These are phyloP conservation scores for Prunella strophiata DNA, from an alignment of 2,797 vertebrate genomes.

Conservation along the genomic window DNA sequence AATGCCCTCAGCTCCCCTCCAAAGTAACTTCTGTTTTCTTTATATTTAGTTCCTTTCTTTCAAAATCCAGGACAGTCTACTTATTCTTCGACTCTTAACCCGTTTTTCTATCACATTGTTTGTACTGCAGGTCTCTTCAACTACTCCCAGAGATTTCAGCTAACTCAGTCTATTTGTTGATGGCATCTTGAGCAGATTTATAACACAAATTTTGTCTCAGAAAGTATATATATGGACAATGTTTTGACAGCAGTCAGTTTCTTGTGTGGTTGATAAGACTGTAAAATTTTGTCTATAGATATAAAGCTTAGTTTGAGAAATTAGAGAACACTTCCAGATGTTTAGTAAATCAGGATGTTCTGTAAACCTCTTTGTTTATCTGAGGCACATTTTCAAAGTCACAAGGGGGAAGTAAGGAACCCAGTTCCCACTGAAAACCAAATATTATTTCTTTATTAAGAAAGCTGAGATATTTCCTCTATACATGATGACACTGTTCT, in stretches of 20 bases:
- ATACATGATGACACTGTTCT: not conserved
- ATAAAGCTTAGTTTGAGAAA: constrained; percentile 5
- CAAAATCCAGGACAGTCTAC: not conserved
- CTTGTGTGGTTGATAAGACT: not conserved
- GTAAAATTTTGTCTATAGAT: constrained; percentile 4
- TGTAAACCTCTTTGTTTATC: not conserved
- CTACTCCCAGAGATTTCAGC: not conserved
- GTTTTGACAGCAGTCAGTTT: constrained; percentile 32
- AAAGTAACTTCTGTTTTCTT: not conserved
- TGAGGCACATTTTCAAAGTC: constrained; percentile 1
- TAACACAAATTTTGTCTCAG: not conserved
- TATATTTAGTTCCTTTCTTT: not conserved
- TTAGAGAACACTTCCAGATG: not conserved
- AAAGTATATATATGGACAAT: not conserved
- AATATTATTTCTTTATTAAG: not conserved
- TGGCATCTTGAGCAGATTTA: not conserved
- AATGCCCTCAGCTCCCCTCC: not conserved
- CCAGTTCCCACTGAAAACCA: not conserved
- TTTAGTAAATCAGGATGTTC: not conserved
- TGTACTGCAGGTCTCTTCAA: not conserved
- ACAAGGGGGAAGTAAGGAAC: not conserved
- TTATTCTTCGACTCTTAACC: not conserved
- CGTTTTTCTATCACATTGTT: not conserved
- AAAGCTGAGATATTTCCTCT: not conserved
- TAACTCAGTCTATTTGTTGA: not conserved